Percentiles rank a stretch among this genome's conserved stretches.
Evolutionary conservation across 2,888 invertebrate genomes (phyloP).

Genomic region (Allophyes oxyacanthae): DNA sequence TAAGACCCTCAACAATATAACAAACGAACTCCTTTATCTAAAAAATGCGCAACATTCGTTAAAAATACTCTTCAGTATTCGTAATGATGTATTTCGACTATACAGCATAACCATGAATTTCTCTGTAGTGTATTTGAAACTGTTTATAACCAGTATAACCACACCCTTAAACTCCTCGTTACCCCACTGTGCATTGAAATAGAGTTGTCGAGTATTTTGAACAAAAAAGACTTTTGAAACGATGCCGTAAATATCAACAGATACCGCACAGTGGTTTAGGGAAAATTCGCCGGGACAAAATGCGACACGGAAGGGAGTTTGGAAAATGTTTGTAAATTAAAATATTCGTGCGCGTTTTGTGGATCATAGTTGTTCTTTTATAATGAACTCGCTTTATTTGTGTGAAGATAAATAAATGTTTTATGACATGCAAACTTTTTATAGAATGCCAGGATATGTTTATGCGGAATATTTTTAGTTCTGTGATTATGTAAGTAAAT

Average conservation of each 20-base stretch:
- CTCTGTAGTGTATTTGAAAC: slow-evolving; percentile 46
- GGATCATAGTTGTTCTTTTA: slow-evolving; percentile 34
- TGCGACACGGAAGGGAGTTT: slow-evolving; percentile 40
- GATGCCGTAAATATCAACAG: slow-evolving; percentile 50
- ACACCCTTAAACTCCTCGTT: slow-evolving; percentile 66
- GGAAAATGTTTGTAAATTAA: slow-evolving; percentile 47
- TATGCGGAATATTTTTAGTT: background rate
- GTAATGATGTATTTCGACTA: slow-evolving; percentile 54
- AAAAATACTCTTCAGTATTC: slow-evolving; percentile 41
- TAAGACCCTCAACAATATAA: slow-evolving; percentile 14
- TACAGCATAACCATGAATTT: slow-evolving; percentile 22
- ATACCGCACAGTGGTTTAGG: slow-evolving; percentile 52
- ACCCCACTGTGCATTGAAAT: slow-evolving; percentile 71
- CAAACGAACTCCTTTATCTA: slow-evolving; percentile 23
- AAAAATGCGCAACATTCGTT: slow-evolving; percentile 53
- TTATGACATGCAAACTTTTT: background rate
- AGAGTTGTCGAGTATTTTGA: slow-evolving; percentile 56
- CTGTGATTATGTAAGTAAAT: no score
- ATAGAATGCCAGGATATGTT: background rate
- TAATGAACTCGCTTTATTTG: slow-evolving; percentile 34
- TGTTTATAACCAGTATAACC: slow-evolving; percentile 58
- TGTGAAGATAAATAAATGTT: slow-evolving; percentile 22
- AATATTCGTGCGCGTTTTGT: slow-evolving; percentile 36
- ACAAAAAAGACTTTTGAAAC: slow-evolving; percentile 57
- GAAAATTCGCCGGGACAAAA: slow-evolving; percentile 47